Conservation (phyloP, 2,888 invertebrate genomes). For the Liodrosophila aerea region DNA sequence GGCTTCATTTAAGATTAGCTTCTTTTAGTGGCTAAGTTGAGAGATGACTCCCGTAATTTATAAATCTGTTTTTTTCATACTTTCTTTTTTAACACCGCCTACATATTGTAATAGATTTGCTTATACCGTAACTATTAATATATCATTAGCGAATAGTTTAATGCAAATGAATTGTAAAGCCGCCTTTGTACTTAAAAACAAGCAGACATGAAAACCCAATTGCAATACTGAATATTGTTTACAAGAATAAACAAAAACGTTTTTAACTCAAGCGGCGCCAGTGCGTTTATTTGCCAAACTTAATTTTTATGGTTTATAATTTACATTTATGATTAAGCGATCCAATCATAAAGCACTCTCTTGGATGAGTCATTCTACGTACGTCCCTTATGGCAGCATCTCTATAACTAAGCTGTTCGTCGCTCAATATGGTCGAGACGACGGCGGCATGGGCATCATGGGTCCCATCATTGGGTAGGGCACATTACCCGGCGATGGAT, state of each 20-base stretch:
- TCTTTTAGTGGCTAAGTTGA: not conserved
- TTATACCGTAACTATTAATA: no score
- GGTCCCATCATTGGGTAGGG: conserved; percentile 84
- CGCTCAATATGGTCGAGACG: conserved; percentile 87
- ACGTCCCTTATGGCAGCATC: conserved; percentile 49
- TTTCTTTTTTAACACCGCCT: no score
- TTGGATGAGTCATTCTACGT: conserved; percentile 37
- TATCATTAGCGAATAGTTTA: no score
- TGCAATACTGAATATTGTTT: conserved; percentile 55
- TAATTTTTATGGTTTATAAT: not conserved
- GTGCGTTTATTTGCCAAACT: conserved; percentile 1
- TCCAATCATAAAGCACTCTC: conserved; percentile 29
- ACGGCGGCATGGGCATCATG: conserved; percentile 92
- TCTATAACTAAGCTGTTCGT: conserved; percentile 4
- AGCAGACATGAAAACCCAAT: conserved; percentile 18
- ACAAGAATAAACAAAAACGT: conserved; percentile 56
- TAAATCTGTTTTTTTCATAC: conserved; percentile 6
- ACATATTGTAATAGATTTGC: conserved; percentile 18
- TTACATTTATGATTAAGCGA: not conserved
- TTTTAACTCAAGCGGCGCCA: conserved; percentile 60
- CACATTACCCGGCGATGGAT: conserved; percentile 55
- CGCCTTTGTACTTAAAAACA: conserved; percentile 59
- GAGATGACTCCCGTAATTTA: not conserved
- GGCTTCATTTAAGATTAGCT: conserved; percentile 43
- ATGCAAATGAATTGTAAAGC: conserved; percentile 29